A percentile compares a stretch with the other conserved stretches of the same genome.
These are phyloP conservation scores for Theocolax elegans DNA, from an alignment of 1,140 invertebrate genomes.

Conservation along the genomic window DNA sequence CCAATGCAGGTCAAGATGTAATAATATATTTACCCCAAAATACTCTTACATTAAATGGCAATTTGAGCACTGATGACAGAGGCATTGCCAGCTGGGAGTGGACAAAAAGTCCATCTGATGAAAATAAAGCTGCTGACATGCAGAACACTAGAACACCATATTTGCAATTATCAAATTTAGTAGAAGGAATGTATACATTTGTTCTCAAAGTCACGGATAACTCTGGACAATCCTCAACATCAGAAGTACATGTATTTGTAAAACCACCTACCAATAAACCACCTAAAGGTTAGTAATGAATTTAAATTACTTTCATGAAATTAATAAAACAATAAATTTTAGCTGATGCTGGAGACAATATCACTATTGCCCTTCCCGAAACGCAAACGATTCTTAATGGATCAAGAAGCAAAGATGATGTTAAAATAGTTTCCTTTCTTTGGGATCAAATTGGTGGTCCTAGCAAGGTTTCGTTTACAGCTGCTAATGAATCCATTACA, in stretches of 20 bases:
- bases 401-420: conserved; percentile 84
- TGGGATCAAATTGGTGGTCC: conserved; percentile 85
- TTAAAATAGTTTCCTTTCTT: conserved; percentile 81
- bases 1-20: conserved; percentile 90
- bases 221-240: conserved; percentile 85
- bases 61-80: conserved; percentile 90
- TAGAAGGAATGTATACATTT: conserved; percentile 95
- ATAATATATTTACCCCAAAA: conserved; percentile 92
- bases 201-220: conserved; percentile 92
- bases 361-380: conserved; percentile 82
- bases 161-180: conserved; percentile 86
- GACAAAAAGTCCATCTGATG: conserved; percentile 88
- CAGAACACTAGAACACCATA: conserved; percentile 91
- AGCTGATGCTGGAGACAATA: conserved; percentile 73
- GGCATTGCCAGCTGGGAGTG: conserved; percentile 94
- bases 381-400: conserved; percentile 84
- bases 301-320: conserved; percentile 28
- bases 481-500: conserved; percentile 71
- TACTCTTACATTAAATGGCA: conserved; percentile 89
- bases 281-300: conserved; percentile 72
- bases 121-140: conserved; percentile 92
- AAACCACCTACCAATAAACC: conserved; percentile 89
- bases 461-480: conserved; percentile 63
- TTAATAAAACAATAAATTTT: conserved; percentile 8
- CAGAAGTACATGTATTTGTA: conserved; percentile 92